Evolutionary conservation across 35 echinoderm and acorn worm species (phyloP).

Genomic region (Eucidaris tribuloides): DNA sequence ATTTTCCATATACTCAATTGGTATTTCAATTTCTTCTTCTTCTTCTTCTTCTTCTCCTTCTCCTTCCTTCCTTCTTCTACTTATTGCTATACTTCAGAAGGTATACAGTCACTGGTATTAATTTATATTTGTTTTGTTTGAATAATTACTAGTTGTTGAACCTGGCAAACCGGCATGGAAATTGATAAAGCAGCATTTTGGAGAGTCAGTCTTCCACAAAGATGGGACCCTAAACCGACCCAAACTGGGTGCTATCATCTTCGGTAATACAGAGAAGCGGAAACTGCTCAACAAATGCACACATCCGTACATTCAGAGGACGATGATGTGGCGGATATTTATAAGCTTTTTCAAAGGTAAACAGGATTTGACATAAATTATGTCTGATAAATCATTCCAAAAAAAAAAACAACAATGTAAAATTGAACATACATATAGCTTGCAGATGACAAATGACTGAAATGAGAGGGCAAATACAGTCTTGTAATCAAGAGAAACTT

Average conservation of each 20-base stretch:
- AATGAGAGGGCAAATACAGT: too few relatives aligned
- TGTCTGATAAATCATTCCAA: too few relatives aligned
- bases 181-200: conserved; percentile 78
- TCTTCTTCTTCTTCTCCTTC: too few relatives aligned
- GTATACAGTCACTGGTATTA: not conserved
- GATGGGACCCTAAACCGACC: conserved; percentile 83
- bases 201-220: conserved; percentile 46
- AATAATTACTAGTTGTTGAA: conserved; percentile 72
- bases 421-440: too few relatives aligned
- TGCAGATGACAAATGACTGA: too few relatives aligned
- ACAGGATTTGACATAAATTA: not conserved
- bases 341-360: conserved; percentile 68
- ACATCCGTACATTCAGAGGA: conserved; percentile 89
- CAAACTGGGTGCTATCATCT: conserved; percentile 84
- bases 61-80: too few relatives aligned
- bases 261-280: conserved; percentile 65
- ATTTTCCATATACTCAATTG: too few relatives aligned
- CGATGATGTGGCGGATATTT: conserved; percentile 67
- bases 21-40: too few relatives aligned
- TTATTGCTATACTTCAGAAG: too few relatives aligned
- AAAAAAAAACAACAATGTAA: too few relatives aligned
- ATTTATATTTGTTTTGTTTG: not conserved
- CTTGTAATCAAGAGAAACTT: too few relatives aligned
- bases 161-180: conserved; percentile 83
- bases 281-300: conserved; percentile 87